phyloP scores from a whole-genome alignment of 2,113 vertebrate species.

The Tachysurus fulvidraco region DNA sequence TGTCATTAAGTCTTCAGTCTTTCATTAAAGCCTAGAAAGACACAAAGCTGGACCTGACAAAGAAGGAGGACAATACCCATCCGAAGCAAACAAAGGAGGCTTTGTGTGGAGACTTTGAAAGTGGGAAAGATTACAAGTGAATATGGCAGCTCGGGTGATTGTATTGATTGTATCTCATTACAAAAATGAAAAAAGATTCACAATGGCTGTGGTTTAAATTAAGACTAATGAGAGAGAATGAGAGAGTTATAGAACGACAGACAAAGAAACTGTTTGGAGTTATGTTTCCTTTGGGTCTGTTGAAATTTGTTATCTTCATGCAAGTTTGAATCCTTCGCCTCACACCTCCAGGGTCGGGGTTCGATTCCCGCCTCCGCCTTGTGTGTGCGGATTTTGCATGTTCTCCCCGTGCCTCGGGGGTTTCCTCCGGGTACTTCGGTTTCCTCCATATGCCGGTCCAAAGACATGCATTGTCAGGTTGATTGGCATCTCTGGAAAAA shows the following conservation, averaged over 20 bases:
- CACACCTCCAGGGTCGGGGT: too few relatives aligned
- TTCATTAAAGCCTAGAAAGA: conserved; percentile 45
- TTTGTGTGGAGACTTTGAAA: conserved; percentile 36
- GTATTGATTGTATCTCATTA: conserved; percentile 41
- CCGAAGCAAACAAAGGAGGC: conserved; percentile 41
- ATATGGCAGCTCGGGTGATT: conserved; percentile 26
- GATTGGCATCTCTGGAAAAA: too few relatives aligned
- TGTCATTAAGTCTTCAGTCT: conserved; percentile 53
- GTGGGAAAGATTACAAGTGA: conserved; percentile 28
- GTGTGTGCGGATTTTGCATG: too few relatives aligned
- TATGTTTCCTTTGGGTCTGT: not conserved
- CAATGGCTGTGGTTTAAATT: conserved; percentile 26
- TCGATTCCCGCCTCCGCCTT: too few relatives aligned
- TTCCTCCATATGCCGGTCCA: too few relatives aligned
- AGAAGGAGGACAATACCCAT: conserved; percentile 37
- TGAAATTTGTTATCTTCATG: not conserved
- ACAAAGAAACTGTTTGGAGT: not conserved
- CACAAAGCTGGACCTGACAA: conserved; percentile 34
- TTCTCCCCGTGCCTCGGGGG: too few relatives aligned
- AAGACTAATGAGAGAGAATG: conserved; percentile 35
- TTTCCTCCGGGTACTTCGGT: too few relatives aligned
- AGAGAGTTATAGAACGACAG: not conserved
- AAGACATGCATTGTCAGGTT: too few relatives aligned
- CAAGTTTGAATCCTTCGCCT: not conserved
- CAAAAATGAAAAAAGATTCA: conserved; percentile 16